These are phyloP conservation scores for Atta cephalotes DNA, from an alignment of 1,140 invertebrate species.

Conservation along the genomic window DNA sequence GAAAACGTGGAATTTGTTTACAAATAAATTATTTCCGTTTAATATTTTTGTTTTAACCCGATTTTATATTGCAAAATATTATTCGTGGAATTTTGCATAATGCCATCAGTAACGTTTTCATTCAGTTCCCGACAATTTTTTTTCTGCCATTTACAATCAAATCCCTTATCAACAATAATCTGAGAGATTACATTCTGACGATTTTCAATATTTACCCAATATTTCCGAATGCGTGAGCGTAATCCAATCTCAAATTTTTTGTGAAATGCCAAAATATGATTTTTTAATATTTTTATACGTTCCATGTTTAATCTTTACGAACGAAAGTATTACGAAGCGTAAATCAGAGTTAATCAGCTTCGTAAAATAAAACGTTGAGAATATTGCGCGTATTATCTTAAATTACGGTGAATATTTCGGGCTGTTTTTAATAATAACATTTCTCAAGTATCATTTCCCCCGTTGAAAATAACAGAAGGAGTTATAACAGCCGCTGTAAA, in stretches of 20 bases:
- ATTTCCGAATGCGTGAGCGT: constrained; percentile 3
- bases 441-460: background rate
- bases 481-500: constrained; percentile 28
- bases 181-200: background rate
- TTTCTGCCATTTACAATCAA: constrained; percentile 30
- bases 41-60: constrained; percentile 1
- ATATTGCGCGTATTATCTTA: constrained; percentile 10
- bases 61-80: background rate
- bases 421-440: constrained; percentile 56
- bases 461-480: constrained; percentile 10
- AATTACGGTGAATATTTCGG: background rate
- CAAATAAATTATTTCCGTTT: background rate
- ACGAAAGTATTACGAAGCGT: background rate
- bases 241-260: constrained; percentile 1
- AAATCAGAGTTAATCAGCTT: constrained; percentile 29
- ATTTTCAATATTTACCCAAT: constrained; percentile 19
- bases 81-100: constrained; percentile 21
- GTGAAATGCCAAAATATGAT: background rate
- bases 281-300: background rate
- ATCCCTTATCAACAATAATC: constrained; percentile 5
- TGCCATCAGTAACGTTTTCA: background rate
- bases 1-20: background rate
- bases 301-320: background rate
- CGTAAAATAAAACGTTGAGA: background rate
- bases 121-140: background rate